Evolutionary conservation across 2,888 invertebrate species (phyloP).

Genomic region (Coenonympha glycerion): DNA sequence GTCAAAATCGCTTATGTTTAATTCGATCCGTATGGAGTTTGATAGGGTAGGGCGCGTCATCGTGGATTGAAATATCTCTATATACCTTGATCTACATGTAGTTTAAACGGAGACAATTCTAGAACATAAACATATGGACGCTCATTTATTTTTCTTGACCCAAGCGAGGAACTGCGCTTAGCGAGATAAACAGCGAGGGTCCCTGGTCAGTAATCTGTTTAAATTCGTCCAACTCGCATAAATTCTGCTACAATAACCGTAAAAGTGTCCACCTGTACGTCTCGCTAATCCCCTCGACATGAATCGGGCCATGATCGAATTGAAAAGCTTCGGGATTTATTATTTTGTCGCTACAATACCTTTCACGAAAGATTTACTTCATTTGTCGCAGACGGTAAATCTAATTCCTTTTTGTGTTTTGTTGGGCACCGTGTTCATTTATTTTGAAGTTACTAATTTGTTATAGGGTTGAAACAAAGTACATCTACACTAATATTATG

Average conservation of each 20-base stretch:
- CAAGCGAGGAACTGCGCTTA: conserved; percentile 15
- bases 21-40: no score
- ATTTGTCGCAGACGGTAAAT: not conserved
- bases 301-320: conserved; percentile 41
- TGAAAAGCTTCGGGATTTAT: conserved; percentile 6
- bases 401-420: conserved; percentile 4
- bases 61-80: no score
- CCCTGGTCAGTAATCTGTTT: conserved; percentile 50
- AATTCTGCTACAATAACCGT: conserved; percentile 61
- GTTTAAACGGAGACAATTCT: no score
- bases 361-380: conserved; percentile 8
- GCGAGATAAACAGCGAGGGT: conserved; percentile 22
- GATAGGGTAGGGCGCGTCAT: no score
- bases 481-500: not conserved
- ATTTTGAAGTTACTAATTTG: not conserved
- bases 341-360: conserved; percentile 7
- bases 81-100: no score
- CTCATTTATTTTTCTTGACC: conserved; percentile 11
- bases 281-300: conserved; percentile 49
- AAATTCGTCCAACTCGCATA: conserved; percentile 53
- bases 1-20: no score
- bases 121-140: conserved; percentile 7
- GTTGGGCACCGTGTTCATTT: not conserved
- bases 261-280: conserved; percentile 49
- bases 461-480: not conserved